These are phyloP conservation scores for Nesoenas mayeri DNA, from an alignment of 2,113 vertebrate genomes.

Conservation along the genomic window DNA sequence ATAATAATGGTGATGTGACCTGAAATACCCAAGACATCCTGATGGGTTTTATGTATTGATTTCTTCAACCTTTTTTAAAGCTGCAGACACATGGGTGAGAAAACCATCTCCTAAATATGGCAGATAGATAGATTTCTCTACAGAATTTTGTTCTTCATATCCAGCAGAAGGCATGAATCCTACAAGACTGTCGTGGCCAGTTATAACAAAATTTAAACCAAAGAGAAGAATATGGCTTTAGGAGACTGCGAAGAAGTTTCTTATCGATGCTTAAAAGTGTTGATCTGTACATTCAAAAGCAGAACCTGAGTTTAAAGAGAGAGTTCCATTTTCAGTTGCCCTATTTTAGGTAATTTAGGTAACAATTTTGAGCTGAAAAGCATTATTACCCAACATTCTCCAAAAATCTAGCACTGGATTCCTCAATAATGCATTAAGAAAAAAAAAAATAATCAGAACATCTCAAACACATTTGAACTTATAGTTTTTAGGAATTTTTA, in stretches of 20 bases:
- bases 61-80: neutral
- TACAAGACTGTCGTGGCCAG: neutral
- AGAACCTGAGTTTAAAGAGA: neutral
- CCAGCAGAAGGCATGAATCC: neutral
- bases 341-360: neutral
- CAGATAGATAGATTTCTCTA: neutral
- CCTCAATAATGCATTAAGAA: neutral
- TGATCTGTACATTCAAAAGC: neutral
- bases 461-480: neutral
- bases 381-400: neutral
- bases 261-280: neutral
- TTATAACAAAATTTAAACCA: neutral
- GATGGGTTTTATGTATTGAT: neutral
- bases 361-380: neutral
- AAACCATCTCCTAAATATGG: neutral
- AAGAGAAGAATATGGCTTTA: neutral
- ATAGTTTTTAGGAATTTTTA: neutral
- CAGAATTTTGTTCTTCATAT: neutral
- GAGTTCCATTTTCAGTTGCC: neutral
- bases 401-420: neutral
- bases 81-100: neutral
- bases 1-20: neutral
- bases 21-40: neutral
- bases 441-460: neutral
- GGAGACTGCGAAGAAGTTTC: neutral